Percentiles rank a stretch among this genome's conserved stretches.
Conservation (phyloP, 2,797 vertebrate genomes). For the Betta splendens region DNA sequence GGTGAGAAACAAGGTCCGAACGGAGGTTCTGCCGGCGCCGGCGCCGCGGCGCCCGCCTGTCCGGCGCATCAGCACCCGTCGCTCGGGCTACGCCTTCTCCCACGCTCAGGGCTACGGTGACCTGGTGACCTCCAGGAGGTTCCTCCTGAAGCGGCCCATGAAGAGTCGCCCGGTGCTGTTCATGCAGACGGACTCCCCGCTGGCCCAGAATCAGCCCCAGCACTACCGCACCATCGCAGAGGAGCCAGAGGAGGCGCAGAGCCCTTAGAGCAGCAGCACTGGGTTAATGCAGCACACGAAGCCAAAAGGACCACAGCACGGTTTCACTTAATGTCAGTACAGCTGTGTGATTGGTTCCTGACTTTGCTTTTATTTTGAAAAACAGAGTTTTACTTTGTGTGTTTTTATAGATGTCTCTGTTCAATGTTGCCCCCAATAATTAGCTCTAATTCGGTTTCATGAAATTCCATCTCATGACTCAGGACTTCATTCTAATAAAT, state of each 20-base stretch:
- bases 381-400: conserved; percentile 19
- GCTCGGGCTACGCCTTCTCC: conserved; percentile 95
- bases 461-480: not conserved
- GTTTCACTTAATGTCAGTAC: too few relatives aligned
- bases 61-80: conserved; percentile 79
- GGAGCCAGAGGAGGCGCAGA: conserved; percentile 27
- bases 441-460: conserved; percentile 8
- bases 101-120: conserved; percentile 91
- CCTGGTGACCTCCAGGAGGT: conserved; percentile 89
- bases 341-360: too few relatives aligned
- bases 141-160: conserved; percentile 73
- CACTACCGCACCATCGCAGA: conserved; percentile 72
- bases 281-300: too few relatives aligned
- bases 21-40: conserved; percentile 73
- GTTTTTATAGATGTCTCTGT: too few relatives aligned
- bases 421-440: conserved; percentile 13
- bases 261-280: conserved; percentile 4
- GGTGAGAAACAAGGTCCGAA: conserved; percentile 84
- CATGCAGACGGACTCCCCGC: conserved; percentile 51
- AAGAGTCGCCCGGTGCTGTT: conserved; percentile 59
- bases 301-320: too few relatives aligned
- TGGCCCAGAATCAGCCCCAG: conserved; percentile 73
- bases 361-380: too few relatives aligned
- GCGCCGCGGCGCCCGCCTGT: conserved; percentile 47
- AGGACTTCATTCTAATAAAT: conserved; percentile 10